Base-by-base conservation (phyloP, 2,888 invertebrate genomes). In the Diaprepes abbreviatus region DNA sequence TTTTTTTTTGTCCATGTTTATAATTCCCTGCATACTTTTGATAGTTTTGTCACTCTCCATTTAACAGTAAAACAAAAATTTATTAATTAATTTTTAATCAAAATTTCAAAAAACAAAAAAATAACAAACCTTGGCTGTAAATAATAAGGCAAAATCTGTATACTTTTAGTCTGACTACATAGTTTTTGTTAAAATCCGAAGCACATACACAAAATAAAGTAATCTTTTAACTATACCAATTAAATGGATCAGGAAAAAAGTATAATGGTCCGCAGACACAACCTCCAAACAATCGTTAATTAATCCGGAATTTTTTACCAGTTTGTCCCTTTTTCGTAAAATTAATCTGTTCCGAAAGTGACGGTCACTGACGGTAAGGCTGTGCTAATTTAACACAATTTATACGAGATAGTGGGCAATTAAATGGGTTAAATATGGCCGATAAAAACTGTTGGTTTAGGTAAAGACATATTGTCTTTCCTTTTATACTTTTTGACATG, bases 311-410 rank as follows among this genome's bases (percentile, higher is more conserved):
- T 57, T 57, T 57, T 57, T 43, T n/a, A n/a, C n/a, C n/a, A n/a
- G n/a, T 43, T 19, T 43, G 43, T 43, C 43, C 43, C 43, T 43
- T 43, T 57, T 14, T 57, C 24, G 38, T 38, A 57, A 66, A 66
- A 66, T 59, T 66, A 66, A 66, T 66, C 59, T 66, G 66, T 66
- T 48, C 36, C 36, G 38, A 35, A 59, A 48, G 59, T 66, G 59
- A 66, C 66, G n/a, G n/a, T n/a, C n/a, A n/a, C n/a, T n/a, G n/a
- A n/a, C n/a, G 59, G 19, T 36, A 52, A 17, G 35, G 50, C 52
- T 63, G 36, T 17, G 50, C 50, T 63, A 66, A 66, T 66, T 66
- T 58, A 21, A 58, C 59, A 52, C 43, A 58, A 58, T 66, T 66
- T 66, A 52, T 59, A 52, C 66, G 50, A 52, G 58, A 45, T 59